Evolutionary conservation across 92 coral and sea anemone species (phyloP), one percentile per base, ranked within the genome.

Genomic region (Epizoanthus fatuus): DNA sequence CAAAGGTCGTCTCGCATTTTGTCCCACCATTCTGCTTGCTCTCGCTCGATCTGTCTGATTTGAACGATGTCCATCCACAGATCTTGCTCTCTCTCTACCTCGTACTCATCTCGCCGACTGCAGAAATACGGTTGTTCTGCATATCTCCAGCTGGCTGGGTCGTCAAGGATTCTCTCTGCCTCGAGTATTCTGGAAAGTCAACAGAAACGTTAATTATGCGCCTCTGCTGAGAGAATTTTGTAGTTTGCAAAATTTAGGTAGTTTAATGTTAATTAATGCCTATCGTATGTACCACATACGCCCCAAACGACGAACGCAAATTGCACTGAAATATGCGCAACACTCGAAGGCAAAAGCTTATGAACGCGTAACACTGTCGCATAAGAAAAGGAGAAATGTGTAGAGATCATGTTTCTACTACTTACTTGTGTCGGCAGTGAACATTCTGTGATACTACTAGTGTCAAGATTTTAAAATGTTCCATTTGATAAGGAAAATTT

Each of bases 131-230:
- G 52, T 29, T 3, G 20, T 38, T 73, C 63, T 51, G 53, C 79
- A 4, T 73, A 53, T 22, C 79, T 53, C 63, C 79, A 73, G 47
- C 29, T 51, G 63, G 63, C 25, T 12, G 79, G 79, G 37, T 73
- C 47, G 63, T 73, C 79, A 1, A 73, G 64, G 44, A 73, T 73
- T 7, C 15, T 40, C 4, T 51, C 12, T 73, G 79, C 29, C 29
- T 73, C 63, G 51, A 51, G n/a, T 11, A 73, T 25, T 40, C 79
- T 73, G 55, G 51, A 73, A 53, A 53, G 1, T 8, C 52, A 47
- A 10, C 10, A 52, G 15, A 53, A 45, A 6, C 1, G 25, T 4
- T 3, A 1, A 42, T 65, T 3, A 65, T 32, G 5, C 25, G 25
- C 10, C 16, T 4, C 69, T 4, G 4, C 40, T 16, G 7, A 11